Evolutionary conservation across 2,113 vertebrate genomes (phyloP).

Genomic region (Gallinago jamesoni): DNA sequence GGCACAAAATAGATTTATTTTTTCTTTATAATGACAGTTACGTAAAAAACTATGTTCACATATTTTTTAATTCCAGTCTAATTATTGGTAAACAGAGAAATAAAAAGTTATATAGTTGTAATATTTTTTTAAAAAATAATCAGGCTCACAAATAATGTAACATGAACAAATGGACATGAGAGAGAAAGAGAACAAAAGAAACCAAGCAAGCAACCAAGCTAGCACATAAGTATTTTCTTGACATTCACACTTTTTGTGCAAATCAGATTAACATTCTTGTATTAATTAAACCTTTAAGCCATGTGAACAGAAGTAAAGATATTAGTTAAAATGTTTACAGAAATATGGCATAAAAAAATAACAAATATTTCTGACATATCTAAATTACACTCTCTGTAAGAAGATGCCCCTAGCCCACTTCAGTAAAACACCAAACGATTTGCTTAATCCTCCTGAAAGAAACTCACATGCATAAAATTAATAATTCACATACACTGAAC

Average conservation of each 20-base stretch:
- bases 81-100: background rate
- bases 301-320: background rate
- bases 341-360: background rate
- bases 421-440: background rate
- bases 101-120: background rate
- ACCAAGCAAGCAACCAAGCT: background rate
- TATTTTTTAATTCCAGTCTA: background rate
- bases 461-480: background rate
- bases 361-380: background rate
- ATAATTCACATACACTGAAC: background rate
- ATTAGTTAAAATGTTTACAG: slow-evolving; percentile 3
- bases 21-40: background rate
- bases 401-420: background rate
- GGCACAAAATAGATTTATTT: background rate
- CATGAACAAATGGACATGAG: background rate
- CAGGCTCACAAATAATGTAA: background rate
- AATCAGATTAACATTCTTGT: slow-evolving; percentile 17
- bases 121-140: background rate
- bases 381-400: background rate
- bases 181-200: background rate
- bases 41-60: background rate
- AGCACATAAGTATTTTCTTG: background rate
- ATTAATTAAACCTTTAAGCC: slow-evolving; percentile 23
- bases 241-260: background rate
- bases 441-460: background rate